Base-by-base conservation (phyloP, 1,140 invertebrate genomes). In the Caenorhabditis remanei region DNA sequence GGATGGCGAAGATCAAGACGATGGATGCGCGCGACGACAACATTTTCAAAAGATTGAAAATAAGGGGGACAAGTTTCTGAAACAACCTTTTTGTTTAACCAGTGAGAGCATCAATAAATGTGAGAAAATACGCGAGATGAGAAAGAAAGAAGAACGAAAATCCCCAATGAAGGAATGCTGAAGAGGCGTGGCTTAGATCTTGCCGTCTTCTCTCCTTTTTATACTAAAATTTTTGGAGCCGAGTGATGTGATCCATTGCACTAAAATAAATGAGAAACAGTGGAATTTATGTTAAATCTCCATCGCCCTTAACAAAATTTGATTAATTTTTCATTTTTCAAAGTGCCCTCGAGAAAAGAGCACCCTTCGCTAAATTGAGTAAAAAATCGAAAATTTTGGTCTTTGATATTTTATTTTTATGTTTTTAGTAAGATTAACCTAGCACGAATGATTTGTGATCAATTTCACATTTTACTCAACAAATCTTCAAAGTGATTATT, bases 311-410 rank as follows among this genome's bases (percentile, higher is more conserved):
- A 13, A 2, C 0, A 8, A 71, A 71, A 71, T 79, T 50, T 7
- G 40, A 79, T 79, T 79, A 79, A 79, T 50, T 50, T 48, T n/a
- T 79, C 71, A 79, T 79, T 79, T 50, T 50, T 50, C n/a, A 79
- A 53, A 79, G 71, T 79, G 71, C 43, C n/a, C 71, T 50, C 46
- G 32, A 32, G 32, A 32, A 32, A 32, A 32, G 32, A 32, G 32
- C 32, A 32, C 32, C 0, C 32, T 0, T 32, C 32, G 32, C 32
- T 19, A 4, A 46, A 46, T 71, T 46, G 43, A 9, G 8, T 65
- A 4, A 41, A 16, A 41, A 65, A 13, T 4, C 32, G 2, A 1
- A 32, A 9, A n/a, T 0, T 43, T 21, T 46, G 71, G 46, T 79
- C 71, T 79, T 79, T 79, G 71, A 79, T 79, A 21, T 79, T 50